A percentile compares a stretch with the other conserved stretches of the same genome.
phyloP scores from a whole-genome alignment of 2,113 vertebrate species.

The Porphyrio hochstetteri region DNA sequence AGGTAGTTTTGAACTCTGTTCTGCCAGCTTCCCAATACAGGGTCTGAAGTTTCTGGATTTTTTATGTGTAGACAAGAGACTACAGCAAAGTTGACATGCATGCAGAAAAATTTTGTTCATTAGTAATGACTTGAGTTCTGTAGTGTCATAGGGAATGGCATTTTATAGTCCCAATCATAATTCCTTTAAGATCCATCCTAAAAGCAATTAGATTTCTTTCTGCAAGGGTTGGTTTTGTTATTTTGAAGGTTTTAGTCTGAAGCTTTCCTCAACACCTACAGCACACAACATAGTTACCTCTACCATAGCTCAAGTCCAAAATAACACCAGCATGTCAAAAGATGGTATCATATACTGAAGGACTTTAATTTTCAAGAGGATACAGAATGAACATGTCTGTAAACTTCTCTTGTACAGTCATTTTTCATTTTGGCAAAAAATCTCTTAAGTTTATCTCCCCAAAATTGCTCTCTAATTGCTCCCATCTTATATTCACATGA shows the following conservation, averaged over 20 bases:
- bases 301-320: not conserved
- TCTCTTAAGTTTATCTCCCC: not conserved
- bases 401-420: not conserved
- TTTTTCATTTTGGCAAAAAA: not conserved
- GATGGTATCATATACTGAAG: not conserved
- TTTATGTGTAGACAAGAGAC: not conserved
- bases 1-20: not conserved
- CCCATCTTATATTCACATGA: not conserved
- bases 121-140: not conserved
- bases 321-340: not conserved
- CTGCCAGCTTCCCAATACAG: not conserved
- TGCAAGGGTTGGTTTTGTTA: not conserved
- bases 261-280: not conserved
- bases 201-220: not conserved
- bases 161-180: not conserved
- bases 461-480: not conserved
- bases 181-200: not conserved
- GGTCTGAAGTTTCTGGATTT: not conserved
- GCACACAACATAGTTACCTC: not conserved
- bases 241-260: not conserved
- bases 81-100: not conserved
- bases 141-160: not conserved
- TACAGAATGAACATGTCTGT: not conserved
- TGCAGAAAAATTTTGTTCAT: not conserved
- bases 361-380: not conserved